These are phyloP conservation scores for Maniola jurtina DNA, from an alignment of 1,140 invertebrate species.

Conservation along the genomic window DNA sequence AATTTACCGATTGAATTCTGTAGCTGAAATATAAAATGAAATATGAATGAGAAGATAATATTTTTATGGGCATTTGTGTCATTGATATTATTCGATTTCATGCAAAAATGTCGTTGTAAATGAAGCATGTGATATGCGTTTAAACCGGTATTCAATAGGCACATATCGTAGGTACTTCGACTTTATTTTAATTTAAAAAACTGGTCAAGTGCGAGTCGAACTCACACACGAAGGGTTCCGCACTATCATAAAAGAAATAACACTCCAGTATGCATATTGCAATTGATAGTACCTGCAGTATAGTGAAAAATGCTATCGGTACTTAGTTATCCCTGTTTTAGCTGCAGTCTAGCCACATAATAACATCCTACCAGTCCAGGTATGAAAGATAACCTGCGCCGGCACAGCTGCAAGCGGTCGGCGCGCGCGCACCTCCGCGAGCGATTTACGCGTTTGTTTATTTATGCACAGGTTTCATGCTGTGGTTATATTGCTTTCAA, in stretches of 20 bases:
- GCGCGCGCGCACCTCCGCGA: conserved; percentile 40
- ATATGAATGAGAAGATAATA: neutral
- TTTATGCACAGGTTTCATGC: conserved; percentile 31
- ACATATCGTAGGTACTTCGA: no score
- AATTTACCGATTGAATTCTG: conserved; percentile 7
- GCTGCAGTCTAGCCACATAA: conserved; percentile 5
- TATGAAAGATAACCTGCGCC: conserved; percentile 32
- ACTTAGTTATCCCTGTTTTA: neutral
- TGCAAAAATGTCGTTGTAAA: neutral
- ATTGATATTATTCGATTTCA: neutral
- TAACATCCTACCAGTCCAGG: neutral
- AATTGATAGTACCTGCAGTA: no score
- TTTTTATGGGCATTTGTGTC: neutral
- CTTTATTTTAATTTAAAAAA: no score
- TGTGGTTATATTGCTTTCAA: neutral
- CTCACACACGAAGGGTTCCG: no score
- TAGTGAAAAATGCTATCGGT: no score
- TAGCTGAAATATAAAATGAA: neutral
- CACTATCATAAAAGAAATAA: no score
- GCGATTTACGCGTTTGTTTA: conserved; percentile 48
- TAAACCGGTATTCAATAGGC: no score
- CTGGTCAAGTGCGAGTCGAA: no score
- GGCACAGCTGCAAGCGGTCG: conserved; percentile 35
- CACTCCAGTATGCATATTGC: no score
- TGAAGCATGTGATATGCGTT: neutral